Conservation (phyloP, 2,888 invertebrate species). For the Microctonus aethiopoides region DNA sequence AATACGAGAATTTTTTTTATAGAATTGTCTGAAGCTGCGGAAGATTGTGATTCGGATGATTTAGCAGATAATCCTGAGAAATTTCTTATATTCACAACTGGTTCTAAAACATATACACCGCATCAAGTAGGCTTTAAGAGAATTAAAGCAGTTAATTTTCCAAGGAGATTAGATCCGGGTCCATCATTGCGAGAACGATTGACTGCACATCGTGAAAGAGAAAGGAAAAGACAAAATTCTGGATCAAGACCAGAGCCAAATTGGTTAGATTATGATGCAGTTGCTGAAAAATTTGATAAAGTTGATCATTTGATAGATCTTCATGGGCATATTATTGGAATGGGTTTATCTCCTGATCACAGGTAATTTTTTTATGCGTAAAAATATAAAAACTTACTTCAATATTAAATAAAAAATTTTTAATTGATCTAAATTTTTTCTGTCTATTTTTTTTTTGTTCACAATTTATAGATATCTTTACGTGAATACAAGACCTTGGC, state of each 20-base stretch:
- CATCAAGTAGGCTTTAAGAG: conserved; percentile 86
- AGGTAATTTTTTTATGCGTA: conserved; percentile 49
- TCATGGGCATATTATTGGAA: conserved; percentile 88
- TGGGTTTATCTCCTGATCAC: conserved; percentile 87
- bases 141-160: conserved; percentile 77
- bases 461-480: conserved; percentile 74
- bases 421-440: conserved; percentile 18
- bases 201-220: conserved; percentile 70
- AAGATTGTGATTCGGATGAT: conserved; percentile 65
- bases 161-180: conserved; percentile 76
- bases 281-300: conserved; percentile 77
- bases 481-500: conserved; percentile 87
- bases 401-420: conserved; percentile 8
- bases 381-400: too few relatives aligned
- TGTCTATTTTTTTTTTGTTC: background rate
- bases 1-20: background rate
- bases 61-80: conserved; percentile 73
- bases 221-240: conserved; percentile 68
- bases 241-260: conserved; percentile 71
- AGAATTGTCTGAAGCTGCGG: conserved; percentile 54
- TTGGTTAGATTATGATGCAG: conserved; percentile 76
- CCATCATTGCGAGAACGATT: conserved; percentile 76
- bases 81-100: conserved; percentile 85
- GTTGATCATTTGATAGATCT: conserved; percentile 85
- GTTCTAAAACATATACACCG: conserved; percentile 84